Evolutionary conservation across 2,888 invertebrate genomes (phyloP).

Genomic region (Cheiracanthium punctorium): DNA sequence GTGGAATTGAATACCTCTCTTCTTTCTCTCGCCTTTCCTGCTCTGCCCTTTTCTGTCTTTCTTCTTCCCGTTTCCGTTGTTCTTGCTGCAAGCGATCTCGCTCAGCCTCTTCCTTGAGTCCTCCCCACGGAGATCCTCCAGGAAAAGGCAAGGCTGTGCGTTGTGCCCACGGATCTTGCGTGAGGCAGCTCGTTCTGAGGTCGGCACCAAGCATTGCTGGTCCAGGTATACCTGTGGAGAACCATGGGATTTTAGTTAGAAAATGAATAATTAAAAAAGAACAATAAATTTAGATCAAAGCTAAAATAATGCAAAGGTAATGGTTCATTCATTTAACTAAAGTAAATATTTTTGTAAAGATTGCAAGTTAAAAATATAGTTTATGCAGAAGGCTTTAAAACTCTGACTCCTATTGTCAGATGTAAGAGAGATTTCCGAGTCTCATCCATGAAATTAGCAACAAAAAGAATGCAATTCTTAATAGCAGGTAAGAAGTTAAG

Average conservation of each 20-base stretch:
- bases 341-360: too few species aligned
- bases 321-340: too few species aligned
- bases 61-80: conserved; percentile 77
- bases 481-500: too few species aligned
- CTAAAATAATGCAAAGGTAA: too few species aligned
- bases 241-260: not conserved
- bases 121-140: conserved; percentile 76
- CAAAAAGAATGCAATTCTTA: too few species aligned
- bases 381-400: too few species aligned
- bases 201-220: conserved; percentile 48
- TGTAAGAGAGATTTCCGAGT: too few species aligned
- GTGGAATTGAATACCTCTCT: conserved; percentile 72
- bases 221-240: conserved; percentile 45
- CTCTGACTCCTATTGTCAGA: too few species aligned
- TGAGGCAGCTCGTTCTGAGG: conserved; percentile 23
- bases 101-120: conserved; percentile 73
- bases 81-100: conserved; percentile 77
- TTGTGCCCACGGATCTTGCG: conserved; percentile 74
- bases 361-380: too few species aligned
- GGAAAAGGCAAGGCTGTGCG: conserved; percentile 77
- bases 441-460: too few species aligned
- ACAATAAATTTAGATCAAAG: too few species aligned
- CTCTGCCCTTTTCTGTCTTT: conserved; percentile 79
- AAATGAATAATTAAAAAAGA: too few species aligned
- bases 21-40: conserved; percentile 80